Base-by-base conservation (phyloP, 1,140 invertebrate species). In the Drosophila rhopaloa region DNA sequence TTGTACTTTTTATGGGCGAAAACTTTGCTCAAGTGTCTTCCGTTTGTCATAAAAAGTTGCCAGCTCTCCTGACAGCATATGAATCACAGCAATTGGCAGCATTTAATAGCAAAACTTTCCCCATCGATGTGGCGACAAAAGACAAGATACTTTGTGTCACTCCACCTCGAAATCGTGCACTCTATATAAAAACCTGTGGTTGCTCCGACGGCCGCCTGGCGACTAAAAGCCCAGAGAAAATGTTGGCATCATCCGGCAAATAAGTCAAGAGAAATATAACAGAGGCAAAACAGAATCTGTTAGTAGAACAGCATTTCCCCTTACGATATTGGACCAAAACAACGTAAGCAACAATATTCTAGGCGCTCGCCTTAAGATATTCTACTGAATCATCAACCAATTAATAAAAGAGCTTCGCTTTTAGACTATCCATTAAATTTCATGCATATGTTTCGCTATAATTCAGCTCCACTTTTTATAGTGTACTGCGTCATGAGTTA, bases 61-160 rank as follows among this genome's bases (percentile, higher is more conserved):
- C 63, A 63, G 43, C 37, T 46, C 73, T 53, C 6, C 61, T 29
- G 68, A 56, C 77, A 82, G 83, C 83, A 86, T 86, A 88, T 86
- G 83, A 86, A 86, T 86, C 84, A 86, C 83, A 68, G 79, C 83
- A 83, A 86, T 86, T 88, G 83, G 73, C 53, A 78, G 48, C 76
- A 59, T 74, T 88, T 88, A 86, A 86, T 86, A 86, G 83, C 79
- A 47, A 83, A 86, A 86, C 83, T 86, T 86, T 86, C 40, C 50
- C 83, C 82, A 88, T 86, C 72, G 79, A 73, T 72, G 80, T 68
- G 78, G 68, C 79, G 65, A 79, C 79, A 82, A 79, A 79, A 81
- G 76, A 82, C 57, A 59, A 66, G 55, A 61, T 61, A 65, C 55
- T 62, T 71, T 77, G 46, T 61, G 54, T 41, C 38, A 14, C 43